Conservation (phyloP, 2,797 vertebrate species). For the Dipus sagitta region DNA sequence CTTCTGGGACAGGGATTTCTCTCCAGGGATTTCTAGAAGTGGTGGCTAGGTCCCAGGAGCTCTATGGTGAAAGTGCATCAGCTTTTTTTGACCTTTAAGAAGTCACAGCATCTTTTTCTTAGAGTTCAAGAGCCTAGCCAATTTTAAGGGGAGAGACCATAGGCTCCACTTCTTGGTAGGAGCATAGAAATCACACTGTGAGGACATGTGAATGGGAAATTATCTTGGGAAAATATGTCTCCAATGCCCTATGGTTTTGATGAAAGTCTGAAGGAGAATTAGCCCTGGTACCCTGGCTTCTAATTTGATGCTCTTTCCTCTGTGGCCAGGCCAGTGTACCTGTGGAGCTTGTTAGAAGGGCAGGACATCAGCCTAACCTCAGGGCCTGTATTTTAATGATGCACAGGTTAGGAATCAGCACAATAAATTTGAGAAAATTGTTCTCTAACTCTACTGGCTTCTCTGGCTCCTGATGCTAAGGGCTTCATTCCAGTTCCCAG, state of each 20-base stretch:
- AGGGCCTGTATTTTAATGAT: rapidly evolving
- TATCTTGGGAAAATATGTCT: background rate
- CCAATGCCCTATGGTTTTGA: background rate
- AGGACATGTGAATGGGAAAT: background rate
- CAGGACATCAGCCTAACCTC: background rate
- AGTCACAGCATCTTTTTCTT: background rate
- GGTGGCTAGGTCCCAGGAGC: background rate
- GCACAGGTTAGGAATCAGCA: background rate
- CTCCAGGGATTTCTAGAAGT: background rate
- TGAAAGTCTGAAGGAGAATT: background rate
- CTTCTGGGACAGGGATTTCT: background rate
- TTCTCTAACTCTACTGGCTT: rapidly evolving
- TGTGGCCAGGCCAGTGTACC: background rate
- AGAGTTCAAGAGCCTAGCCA: background rate
- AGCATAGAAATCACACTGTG: background rate
- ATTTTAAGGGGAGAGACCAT: background rate
- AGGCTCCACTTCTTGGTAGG: background rate
- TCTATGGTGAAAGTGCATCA: background rate
- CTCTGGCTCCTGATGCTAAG: background rate
- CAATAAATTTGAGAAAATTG: background rate
- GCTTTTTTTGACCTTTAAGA: background rate
- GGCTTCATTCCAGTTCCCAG: background rate
- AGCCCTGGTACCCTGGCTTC: background rate
- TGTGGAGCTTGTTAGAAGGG: background rate
- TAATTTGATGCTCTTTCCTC: background rate